Percentiles rank a stretch among this genome's conserved stretches.
These are phyloP conservation scores for Anthonomus grandis DNA, from an alignment of 1,140 invertebrate genomes.

Conservation along the genomic window DNA sequence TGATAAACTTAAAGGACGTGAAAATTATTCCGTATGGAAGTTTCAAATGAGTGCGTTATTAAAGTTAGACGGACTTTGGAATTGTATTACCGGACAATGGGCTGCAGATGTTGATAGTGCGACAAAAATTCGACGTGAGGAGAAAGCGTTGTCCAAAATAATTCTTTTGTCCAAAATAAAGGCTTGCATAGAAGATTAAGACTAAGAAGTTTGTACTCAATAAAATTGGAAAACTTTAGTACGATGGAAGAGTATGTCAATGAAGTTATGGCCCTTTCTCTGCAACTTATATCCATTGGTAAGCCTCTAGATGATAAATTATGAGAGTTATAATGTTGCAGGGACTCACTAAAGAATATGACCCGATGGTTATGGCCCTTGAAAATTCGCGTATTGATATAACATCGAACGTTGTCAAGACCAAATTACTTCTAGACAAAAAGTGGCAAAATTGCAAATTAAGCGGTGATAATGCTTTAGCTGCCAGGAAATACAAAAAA, in stretches of 20 bases:
- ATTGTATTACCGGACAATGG: constrained; percentile 8
- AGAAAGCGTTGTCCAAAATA: constrained; percentile 23
- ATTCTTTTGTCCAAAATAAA: constrained; percentile 24
- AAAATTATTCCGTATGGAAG: constrained; percentile 22
- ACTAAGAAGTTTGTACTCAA: constrained; percentile 20
- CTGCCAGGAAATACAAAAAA: not conserved
- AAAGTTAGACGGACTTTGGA: constrained; percentile 17
- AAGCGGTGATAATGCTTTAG: not conserved
- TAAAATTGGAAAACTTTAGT: constrained; percentile 25
- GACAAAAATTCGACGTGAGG: constrained; percentile 5
- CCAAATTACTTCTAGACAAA: constrained; percentile 39
- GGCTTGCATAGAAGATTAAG: constrained; percentile 11
- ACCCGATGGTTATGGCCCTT: constrained; percentile 42
- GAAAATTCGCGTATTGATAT: constrained; percentile 40
- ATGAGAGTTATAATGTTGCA: constrained; percentile 34
- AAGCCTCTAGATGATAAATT: constrained; percentile 37
- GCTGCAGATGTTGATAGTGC: not conserved
- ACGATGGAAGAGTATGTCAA: constrained; percentile 22
- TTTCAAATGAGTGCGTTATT: constrained; percentile 15
- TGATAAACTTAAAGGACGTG: constrained; percentile 18
- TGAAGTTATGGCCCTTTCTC: constrained; percentile 18
- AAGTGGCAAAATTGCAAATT: constrained; percentile 30
- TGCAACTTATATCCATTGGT: constrained; percentile 22
- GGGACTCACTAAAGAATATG: constrained; percentile 35
- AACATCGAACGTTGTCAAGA: constrained; percentile 37